Evolutionary conservation across 2,797 vertebrate genomes (phyloP).

Genomic region (Arrhamphus sclerolepis): DNA sequence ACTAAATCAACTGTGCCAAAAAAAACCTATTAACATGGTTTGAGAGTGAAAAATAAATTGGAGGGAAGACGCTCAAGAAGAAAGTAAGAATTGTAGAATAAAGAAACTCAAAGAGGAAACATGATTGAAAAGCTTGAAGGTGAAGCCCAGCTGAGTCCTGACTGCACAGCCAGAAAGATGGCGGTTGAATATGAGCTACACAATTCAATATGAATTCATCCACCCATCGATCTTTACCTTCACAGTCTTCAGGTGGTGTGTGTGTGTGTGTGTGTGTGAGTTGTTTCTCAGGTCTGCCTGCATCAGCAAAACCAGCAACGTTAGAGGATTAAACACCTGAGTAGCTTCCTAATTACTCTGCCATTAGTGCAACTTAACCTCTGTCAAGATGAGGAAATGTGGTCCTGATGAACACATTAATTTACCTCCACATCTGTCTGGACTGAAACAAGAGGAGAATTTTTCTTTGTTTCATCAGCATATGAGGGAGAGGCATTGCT

Average conservation of each 20-base stretch:
- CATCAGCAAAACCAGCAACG: conserved; percentile 50
- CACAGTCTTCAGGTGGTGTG: conserved; percentile 13
- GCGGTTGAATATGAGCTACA: conserved; percentile 28
- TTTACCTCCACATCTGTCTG: not conserved
- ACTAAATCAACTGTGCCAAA: too few relatives aligned
- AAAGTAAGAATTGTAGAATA: not conserved
- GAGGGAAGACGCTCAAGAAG: not conserved
- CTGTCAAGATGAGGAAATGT: conserved; percentile 7
- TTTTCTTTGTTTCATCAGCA: too few relatives aligned
- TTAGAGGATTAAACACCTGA: conserved; percentile 53
- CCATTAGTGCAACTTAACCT: conserved; percentile 55
- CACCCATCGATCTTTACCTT: conserved; percentile 49
- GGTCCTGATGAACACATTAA: not conserved
- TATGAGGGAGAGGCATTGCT: not conserved
- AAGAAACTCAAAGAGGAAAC: conserved; percentile 11
- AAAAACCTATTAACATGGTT: too few relatives aligned
- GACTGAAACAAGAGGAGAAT: not conserved
- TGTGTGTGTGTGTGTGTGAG: conserved; percentile 8
- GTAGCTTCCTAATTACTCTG: conserved; percentile 59
- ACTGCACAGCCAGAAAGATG: conserved; percentile 19
- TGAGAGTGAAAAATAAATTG: too few relatives aligned
- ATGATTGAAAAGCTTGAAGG: conserved; percentile 10
- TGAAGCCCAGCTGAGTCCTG: conserved; percentile 11
- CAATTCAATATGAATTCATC: conserved; percentile 31
- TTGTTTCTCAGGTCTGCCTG: conserved; percentile 19